These are phyloP conservation scores for Cydia splendana DNA, from an alignment of 1,140 invertebrate genomes.

Conservation along the genomic window DNA sequence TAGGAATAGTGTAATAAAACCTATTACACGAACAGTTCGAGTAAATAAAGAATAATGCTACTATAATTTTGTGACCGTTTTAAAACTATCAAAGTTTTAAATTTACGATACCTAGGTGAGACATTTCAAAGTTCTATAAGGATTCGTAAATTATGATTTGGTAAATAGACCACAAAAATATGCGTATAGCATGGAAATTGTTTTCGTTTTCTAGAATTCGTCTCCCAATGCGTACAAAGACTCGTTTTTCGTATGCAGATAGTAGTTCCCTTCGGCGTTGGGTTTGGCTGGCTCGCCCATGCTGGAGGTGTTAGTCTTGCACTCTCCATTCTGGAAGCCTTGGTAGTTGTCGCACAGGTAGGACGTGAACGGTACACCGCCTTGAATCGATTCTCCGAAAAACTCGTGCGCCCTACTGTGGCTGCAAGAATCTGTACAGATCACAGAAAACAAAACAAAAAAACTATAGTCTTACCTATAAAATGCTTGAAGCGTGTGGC, in stretches of 20 bases:
- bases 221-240: slow-evolving; percentile 75
- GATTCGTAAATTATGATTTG: too few relatives aligned
- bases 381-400: slow-evolving; percentile 85
- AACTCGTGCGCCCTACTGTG: slow-evolving; percentile 85
- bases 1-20: too few relatives aligned
- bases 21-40: too few relatives aligned
- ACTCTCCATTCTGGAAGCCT: slow-evolving; percentile 80
- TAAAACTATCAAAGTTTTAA: too few relatives aligned
- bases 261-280: slow-evolving; percentile 81
- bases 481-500: too few relatives aligned
- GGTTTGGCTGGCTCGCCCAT: slow-evolving; percentile 82
- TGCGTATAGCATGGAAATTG: not conserved
- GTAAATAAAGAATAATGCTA: too few relatives aligned
- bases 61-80: too few relatives aligned
- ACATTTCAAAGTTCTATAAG: too few relatives aligned
- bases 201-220: not conserved
- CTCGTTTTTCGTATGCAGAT: slow-evolving; percentile 81
- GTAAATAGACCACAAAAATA: too few relatives aligned
- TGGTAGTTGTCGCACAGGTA: slow-evolving; percentile 82
- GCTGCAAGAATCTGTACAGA: slow-evolving; percentile 84
- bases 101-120: too few relatives aligned
- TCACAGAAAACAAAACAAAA: not conserved
- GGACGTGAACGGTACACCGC: slow-evolving; percentile 80
- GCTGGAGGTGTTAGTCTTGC: slow-evolving; percentile 68
- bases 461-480: too few relatives aligned